Base-by-base conservation (phyloP, 1,140 invertebrate genomes). In the Reticulitermes speratus region DNA sequence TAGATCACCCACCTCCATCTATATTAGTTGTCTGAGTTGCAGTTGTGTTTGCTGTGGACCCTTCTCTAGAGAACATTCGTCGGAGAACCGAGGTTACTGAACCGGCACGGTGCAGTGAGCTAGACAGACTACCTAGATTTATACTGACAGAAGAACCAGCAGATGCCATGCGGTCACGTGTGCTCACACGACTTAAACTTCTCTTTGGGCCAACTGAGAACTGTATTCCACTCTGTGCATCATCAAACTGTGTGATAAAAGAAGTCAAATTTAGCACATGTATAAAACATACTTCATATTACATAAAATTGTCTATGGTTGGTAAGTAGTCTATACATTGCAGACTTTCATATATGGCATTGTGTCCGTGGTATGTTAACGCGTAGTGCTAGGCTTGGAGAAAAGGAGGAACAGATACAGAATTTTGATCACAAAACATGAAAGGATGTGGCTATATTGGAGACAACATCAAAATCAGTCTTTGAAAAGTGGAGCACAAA, bases 61-160 rank as follows among this genome's bases (percentile, higher is more conserved):
- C 95, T 75, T 96, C 96, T 82, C 94, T 94, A 82, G 94, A 96
- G 87, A 97, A 96, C 81, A 97, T 90, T 88, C 95, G 92, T 87
- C 95, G 96, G 2, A 97, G 89, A 87, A 96, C 94, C 21, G 94
- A 96, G 0, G 96, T 95, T 16, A 96, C 95, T 86, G 91, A 92
- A 86, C 94, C 95, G 0, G 95, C 93, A 48, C 96, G 90, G 0
- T 95, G 93, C 86, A 97, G 92, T 0, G 95, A 95, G 14, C 93
- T 92, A 45, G 89, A 87, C 82, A 89, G 75, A 85, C 89, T 88
- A 48, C 88, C 89, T n/a, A 44, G 69, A 84, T 87, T 87, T 3
- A 91, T 92, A 14, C 90, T 92, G 86, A 92, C 86, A 88, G 89
- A 85, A 89, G 92, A 84, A 90, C 91, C 85, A 38, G 87, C 88